phyloP scores from a whole-genome alignment of 2,888 invertebrate genomes.

The Drosophila nr. perissopoda region DNA sequence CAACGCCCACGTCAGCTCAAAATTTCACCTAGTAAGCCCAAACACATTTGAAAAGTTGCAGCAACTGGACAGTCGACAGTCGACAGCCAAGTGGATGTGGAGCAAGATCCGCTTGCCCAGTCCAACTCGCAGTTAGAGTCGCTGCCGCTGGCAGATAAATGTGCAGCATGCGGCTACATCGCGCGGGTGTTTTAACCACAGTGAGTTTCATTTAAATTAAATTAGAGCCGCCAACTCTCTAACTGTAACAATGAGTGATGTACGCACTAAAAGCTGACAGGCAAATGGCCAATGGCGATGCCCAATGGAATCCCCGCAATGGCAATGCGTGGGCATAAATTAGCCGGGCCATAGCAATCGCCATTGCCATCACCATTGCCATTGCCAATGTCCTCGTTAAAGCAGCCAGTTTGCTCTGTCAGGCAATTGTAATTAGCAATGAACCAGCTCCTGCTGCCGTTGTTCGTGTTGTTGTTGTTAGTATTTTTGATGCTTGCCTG shows the following conservation, averaged over 20 bases:
- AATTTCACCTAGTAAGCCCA: constrained; percentile 68
- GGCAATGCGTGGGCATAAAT: constrained; percentile 68
- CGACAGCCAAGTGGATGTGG: constrained; percentile 56
- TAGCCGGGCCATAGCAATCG: constrained; percentile 35
- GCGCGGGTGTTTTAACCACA: constrained; percentile 66
- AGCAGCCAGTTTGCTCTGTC: constrained; percentile 31
- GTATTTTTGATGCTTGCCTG: constrained; percentile 28
- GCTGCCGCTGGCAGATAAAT: constrained; percentile 66
- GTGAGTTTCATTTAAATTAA: constrained; percentile 76
- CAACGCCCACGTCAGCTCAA: constrained; percentile 67
- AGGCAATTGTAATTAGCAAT: constrained; percentile 65
- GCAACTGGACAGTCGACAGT: constrained; percentile 30
- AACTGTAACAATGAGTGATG: constrained; percentile 80
- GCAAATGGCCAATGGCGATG: constrained; percentile 47
- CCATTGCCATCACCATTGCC: background rate
- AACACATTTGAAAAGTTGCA: constrained; percentile 57
- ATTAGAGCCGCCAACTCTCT: constrained; percentile 78
- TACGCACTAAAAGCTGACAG: constrained; percentile 75
- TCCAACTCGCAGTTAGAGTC: constrained; percentile 26
- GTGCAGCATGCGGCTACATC: constrained; percentile 43
- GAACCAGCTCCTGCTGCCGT: constrained; percentile 7
- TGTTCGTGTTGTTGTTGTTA: constrained; percentile 4
- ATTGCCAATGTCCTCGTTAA: constrained; percentile 55
- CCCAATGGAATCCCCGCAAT: constrained; percentile 34
- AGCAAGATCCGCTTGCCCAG: constrained; percentile 68